Conservation (phyloP, 2,113 vertebrate genomes). For the Danionella cerebrum region DNA sequence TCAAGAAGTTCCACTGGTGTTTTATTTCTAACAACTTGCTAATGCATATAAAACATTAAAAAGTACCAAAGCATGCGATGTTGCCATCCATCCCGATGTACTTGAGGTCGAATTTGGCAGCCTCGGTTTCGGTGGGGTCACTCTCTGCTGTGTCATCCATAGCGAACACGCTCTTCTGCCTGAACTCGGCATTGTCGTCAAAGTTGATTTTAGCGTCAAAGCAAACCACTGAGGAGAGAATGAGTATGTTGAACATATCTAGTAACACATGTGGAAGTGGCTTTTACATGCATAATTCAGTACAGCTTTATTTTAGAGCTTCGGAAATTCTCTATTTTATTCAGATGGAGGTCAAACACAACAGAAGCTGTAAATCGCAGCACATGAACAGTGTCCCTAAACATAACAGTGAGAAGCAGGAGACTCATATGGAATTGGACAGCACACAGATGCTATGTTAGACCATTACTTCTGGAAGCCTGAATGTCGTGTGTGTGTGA, state of each 20-base stretch:
- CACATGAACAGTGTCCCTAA: neutral
- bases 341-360: too few species aligned
- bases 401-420: neutral
- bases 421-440: neutral
- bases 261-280: too few species aligned
- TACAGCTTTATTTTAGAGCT: too few species aligned
- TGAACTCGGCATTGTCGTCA: conserved; percentile 96
- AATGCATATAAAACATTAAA: neutral
- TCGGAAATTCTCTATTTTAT: too few species aligned
- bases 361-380: too few species aligned
- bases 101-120: conserved; percentile 91
- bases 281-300: too few species aligned
- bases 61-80: conserved; percentile 96
- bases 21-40: too few species aligned
- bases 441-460: neutral
- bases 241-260: too few species aligned
- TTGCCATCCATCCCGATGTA: conserved; percentile 97
- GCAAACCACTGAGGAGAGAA: conserved; percentile 79
- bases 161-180: conserved; percentile 93
- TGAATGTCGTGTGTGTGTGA: neutral
- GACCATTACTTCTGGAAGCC: neutral
- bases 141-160: conserved; percentile 92
- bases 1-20: neutral
- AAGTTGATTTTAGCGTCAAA: conserved; percentile 99
- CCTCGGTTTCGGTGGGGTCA: conserved; percentile 88